Base-by-base conservation (phyloP, 2,888 invertebrate genomes). In the Athalia cordata region DNA sequence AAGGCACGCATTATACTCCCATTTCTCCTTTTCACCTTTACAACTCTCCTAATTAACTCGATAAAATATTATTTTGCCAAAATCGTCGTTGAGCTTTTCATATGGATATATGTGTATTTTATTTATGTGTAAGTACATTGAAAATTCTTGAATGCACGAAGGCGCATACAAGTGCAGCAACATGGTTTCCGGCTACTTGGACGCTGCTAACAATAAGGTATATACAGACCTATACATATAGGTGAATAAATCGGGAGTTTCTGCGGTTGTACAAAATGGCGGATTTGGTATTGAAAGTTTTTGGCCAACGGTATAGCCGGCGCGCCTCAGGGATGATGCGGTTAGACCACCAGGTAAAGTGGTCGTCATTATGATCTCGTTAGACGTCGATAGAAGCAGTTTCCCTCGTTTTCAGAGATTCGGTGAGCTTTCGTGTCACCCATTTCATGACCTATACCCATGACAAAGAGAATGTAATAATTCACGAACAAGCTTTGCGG, bases 331-430 rank as follows among this genome's bases (percentile, higher is more conserved):
- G 57, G 70, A 55, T 70, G 72, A 72, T 72, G 59, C 47, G 72
- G 72, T 72, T 59, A 57, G 59, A 72, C 57, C 45, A 47, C 13
- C 47, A 75, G 75, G 62, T 62, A 49, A 75, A 75, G 75, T 64
- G 75, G 50, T 52, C 75, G 50, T 75, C 75, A 75, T 75, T 64
- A 72, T 70, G 72, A 75, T 75, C 75, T 50, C 75, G 75, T 75
- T 75, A 75, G 15, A 75, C 75, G 75, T 75, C 64, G 62, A 61
- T 75, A 29, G 29, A 61, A 75, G 29, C 62, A 3, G 62, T 62
- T 75, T 62, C 50, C 62, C 29, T 49, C 45, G 62, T 13, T 50
- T 43, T 50, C 75, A n/a, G 9, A 43, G 65, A n/a, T 65, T 43
- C 65, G 29, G 29, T 29, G 29, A 29, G 29, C 65, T 5, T n/a